phyloP scores from a whole-genome alignment of 2,888 invertebrate species.

The Andrena marginata region DNA sequence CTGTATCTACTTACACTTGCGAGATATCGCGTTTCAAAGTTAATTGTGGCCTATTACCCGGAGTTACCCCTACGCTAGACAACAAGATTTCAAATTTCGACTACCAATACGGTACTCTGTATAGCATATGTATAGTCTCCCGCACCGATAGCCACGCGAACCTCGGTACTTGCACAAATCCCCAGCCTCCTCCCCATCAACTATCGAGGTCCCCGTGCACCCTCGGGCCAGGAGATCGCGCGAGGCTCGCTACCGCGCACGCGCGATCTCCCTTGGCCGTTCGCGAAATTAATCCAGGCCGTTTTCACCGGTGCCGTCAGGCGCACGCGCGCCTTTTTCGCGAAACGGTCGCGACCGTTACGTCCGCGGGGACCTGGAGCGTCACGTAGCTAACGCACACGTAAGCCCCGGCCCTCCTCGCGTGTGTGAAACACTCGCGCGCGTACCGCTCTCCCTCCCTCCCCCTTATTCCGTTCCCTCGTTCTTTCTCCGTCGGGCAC shows the following conservation, averaged over 20 bases:
- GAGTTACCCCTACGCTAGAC: too few relatives aligned
- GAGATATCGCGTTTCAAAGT: too few relatives aligned
- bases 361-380: slow-evolving; percentile 48
- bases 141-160: too few relatives aligned
- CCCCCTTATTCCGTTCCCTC: not conserved
- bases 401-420: not conserved
- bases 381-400: slow-evolving; percentile 52
- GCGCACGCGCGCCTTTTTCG: slow-evolving; percentile 48
- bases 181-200: too few relatives aligned
- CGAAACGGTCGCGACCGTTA: slow-evolving; percentile 68
- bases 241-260: not conserved
- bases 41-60: too few relatives aligned
- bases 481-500: slow-evolving; percentile 31
- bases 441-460: not conserved
- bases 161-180: too few relatives aligned
- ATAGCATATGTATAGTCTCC: too few relatives aligned
- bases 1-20: too few relatives aligned
- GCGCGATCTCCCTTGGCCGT: not conserved
- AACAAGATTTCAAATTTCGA: too few relatives aligned
- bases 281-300: slow-evolving; percentile 47
- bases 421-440: slow-evolving; percentile 21
- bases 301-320: slow-evolving; percentile 38
- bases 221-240: not conserved
- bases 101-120: too few relatives aligned
- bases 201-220: not conserved